Percentiles rank a stretch among this genome's conserved stretches.
Evolutionary conservation across 2,888 invertebrate genomes (phyloP).

Genomic region (Acleris cristana): DNA sequence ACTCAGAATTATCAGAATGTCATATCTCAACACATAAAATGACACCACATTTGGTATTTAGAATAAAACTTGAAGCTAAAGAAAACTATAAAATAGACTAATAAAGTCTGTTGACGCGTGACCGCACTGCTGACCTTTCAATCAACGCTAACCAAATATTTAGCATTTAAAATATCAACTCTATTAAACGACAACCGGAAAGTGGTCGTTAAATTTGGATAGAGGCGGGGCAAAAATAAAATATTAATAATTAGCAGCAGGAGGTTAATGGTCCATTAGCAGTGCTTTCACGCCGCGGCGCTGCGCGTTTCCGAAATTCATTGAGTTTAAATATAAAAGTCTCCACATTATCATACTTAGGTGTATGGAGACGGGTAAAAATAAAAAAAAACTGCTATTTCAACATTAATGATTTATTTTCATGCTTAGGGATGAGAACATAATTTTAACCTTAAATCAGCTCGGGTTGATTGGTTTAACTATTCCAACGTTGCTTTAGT

Average conservation of each 20-base stretch:
- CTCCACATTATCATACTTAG: too few relatives aligned
- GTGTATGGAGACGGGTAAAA: too few relatives aligned
- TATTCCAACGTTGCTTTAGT: too few relatives aligned
- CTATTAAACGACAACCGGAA: conserved; percentile 68
- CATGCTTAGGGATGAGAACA: too few relatives aligned
- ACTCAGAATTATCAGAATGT: conserved; percentile 18
- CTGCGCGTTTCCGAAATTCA: conserved; percentile 43
- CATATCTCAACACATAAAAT: conserved; percentile 25
- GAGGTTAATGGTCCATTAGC: conserved; percentile 74
- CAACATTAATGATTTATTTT: too few relatives aligned
- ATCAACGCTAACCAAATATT: conserved; percentile 69
- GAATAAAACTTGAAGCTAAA: conserved; percentile 55
- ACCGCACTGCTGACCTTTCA: conserved; percentile 68
- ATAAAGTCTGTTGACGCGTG: conserved; percentile 55
- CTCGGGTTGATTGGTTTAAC: too few relatives aligned
- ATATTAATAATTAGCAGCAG: conserved; percentile 75
- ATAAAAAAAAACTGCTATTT: too few relatives aligned
- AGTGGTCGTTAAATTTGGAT: conserved; percentile 71
- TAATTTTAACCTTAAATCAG: too few relatives aligned
- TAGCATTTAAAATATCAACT: conserved; percentile 67
- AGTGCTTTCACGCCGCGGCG: conserved; percentile 57
- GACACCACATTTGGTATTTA: conserved; percentile 33
- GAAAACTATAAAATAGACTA: conserved; percentile 59
- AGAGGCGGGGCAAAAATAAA: conserved; percentile 73
- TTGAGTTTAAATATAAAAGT: too few relatives aligned